Evolutionary conservation across 2,888 invertebrate species (phyloP).

Genomic region (Acrocyrtus sp.): DNA sequence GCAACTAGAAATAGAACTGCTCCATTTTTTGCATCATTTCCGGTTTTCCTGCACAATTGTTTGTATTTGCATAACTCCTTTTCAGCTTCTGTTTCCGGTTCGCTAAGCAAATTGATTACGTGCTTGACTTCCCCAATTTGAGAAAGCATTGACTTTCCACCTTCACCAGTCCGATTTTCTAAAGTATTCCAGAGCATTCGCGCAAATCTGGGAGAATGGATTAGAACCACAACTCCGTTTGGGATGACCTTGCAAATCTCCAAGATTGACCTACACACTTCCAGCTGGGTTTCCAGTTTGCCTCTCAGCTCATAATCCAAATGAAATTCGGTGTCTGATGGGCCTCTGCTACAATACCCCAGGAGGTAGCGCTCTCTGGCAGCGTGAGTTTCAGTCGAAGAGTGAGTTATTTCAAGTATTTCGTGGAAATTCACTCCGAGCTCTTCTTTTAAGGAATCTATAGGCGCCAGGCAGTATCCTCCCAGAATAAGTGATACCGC

Average conservation of each 20-base stretch:
- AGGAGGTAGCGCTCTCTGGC: neutral
- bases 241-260: constrained; percentile 43
- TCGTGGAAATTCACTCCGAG: neutral
- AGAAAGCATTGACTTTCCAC: constrained; percentile 11
- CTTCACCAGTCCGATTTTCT: constrained; percentile 32
- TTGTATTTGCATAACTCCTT: neutral
- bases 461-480: neutral
- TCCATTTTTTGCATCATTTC: neutral
- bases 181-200: constrained; percentile 8
- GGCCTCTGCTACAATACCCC: neutral
- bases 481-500: neutral
- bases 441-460: neutral
- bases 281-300: neutral
- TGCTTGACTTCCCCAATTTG: constrained; percentile 12
- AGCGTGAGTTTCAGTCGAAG: neutral
- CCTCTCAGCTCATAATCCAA: neutral
- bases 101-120: constrained; percentile 15
- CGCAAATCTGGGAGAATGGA: constrained; percentile 21
- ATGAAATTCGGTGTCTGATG: neutral
- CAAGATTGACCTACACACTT: constrained; percentile 28
- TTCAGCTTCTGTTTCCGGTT: neutral
- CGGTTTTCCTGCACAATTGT: neutral
- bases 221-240: constrained; percentile 51
- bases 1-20: neutral
- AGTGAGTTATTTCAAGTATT: neutral